A percentile compares a stretch with the other conserved stretches of the same genome.
Evolutionary conservation across 1,140 invertebrate species (phyloP).

Genomic region (Epicauta chinensis): DNA sequence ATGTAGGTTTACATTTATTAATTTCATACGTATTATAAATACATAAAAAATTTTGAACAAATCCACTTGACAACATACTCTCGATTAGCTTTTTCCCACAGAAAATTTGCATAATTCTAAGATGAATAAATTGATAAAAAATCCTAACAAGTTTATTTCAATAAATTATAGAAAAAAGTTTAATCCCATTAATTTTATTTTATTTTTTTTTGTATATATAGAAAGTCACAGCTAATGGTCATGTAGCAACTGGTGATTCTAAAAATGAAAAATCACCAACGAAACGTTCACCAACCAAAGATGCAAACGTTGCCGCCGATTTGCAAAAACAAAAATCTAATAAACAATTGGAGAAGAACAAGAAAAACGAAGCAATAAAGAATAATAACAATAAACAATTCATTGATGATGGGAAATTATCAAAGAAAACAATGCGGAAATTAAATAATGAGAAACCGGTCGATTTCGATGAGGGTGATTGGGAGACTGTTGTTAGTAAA

Average conservation of each 20-base stretch:
- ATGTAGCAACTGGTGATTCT: conserved; percentile 34
- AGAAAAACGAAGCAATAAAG: conserved; percentile 39
- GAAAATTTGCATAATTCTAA: too few relatives aligned
- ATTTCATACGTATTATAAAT: too few relatives aligned
- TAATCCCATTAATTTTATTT: neutral
- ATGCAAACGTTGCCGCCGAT: conserved; percentile 43
- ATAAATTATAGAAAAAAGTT: too few relatives aligned
- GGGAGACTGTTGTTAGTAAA: conserved; percentile 64
- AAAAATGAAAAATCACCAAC: conserved; percentile 44
- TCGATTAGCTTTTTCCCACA: too few relatives aligned
- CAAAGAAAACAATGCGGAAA: conserved; percentile 49
- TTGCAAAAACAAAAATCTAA: conserved; percentile 46
- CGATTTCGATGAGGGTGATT: conserved; percentile 67
- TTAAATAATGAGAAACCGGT: conserved; percentile 56
- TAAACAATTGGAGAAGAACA: conserved; percentile 44
- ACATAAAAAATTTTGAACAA: too few relatives aligned
- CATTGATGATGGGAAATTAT: conserved; percentile 47
- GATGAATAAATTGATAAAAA: too few relatives aligned
- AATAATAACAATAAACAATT: conserved; percentile 44
- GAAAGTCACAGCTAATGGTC: conserved; percentile 46
- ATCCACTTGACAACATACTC: too few relatives aligned
- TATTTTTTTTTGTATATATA: too few relatives aligned
- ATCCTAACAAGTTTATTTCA: too few relatives aligned
- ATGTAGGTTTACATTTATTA: too few relatives aligned
- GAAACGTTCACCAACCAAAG: conserved; percentile 43